These are phyloP conservation scores for Mus caroli DNA, from an alignment of 2,797 vertebrate species.

Conservation along the genomic window DNA sequence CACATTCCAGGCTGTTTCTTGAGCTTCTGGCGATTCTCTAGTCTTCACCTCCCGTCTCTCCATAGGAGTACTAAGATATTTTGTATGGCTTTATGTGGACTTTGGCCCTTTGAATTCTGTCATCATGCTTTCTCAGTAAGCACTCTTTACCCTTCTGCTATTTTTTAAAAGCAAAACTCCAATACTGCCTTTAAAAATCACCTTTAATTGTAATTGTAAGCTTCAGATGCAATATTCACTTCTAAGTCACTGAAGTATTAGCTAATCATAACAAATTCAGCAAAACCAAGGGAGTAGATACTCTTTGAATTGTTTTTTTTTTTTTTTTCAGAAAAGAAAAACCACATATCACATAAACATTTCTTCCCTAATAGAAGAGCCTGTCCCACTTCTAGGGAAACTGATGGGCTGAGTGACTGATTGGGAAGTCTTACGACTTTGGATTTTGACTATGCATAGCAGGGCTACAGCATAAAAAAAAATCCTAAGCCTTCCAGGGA, in stretches of 20 bases:
- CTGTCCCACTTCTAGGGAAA: neutral
- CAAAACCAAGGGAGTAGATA: neutral
- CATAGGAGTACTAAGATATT: neutral
- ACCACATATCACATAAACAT: neutral
- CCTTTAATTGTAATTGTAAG: neutral
- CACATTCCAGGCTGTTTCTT: no score
- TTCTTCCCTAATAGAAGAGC: neutral
- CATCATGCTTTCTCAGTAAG: neutral
- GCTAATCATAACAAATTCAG: neutral
- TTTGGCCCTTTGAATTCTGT: neutral
- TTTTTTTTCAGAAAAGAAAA: neutral
- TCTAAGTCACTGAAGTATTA: slow-evolving; percentile 6
- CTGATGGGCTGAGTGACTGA: neutral
- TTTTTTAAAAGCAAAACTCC: slow-evolving; percentile 32
- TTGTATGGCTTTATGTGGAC: neutral
- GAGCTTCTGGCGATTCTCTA: neutral
- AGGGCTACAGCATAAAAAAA: no score
- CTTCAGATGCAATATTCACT: slow-evolving; percentile 3
- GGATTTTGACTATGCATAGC: neutral
- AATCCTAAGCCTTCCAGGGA: neutral
- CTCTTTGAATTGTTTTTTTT: neutral
- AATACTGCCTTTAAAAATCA: neutral
- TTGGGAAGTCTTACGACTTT: neutral
- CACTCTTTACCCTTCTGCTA: neutral
- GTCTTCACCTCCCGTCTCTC: no score